phyloP scores from a whole-genome alignment of 2,797 vertebrate genomes.

The Sebastes umbrosus region DNA sequence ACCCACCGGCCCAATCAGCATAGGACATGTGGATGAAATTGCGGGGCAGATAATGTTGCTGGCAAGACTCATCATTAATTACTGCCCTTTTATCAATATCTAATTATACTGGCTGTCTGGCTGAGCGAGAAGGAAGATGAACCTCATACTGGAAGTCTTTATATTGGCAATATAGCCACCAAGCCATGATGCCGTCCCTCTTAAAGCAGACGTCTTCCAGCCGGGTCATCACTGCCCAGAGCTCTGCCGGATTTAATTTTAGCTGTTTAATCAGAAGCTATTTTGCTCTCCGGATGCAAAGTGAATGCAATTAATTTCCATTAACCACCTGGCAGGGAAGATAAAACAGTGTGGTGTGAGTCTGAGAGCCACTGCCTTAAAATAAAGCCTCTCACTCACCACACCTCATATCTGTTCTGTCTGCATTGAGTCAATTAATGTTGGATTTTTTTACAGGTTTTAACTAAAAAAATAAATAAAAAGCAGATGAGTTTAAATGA shows the following conservation, averaged over 20 bases:
- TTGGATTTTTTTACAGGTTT: neutral
- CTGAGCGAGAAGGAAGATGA: conserved; percentile 60
- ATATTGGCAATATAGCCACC: conserved; percentile 55
- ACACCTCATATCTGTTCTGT: neutral
- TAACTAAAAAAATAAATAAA: neutral
- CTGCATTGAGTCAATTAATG: neutral
- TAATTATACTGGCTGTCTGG: conserved; percentile 80
- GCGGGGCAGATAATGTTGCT: conserved; percentile 67
- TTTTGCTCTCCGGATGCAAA: conserved; percentile 53
- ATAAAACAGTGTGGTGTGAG: conserved; percentile 49
- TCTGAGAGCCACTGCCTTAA: conserved; percentile 1
- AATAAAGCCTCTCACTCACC: conserved; percentile 7
- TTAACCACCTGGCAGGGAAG: conserved; percentile 61
- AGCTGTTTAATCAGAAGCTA: conserved; percentile 65
- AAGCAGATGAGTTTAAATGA: neutral
- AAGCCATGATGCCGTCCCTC: conserved; percentile 17
- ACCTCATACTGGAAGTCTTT: conserved; percentile 65
- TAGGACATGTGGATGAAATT: conserved; percentile 59
- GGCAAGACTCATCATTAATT: conserved; percentile 80
- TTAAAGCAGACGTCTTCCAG: conserved; percentile 37
- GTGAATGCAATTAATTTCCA: conserved; percentile 66
- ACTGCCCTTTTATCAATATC: conserved; percentile 82
- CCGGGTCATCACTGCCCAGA: conserved; percentile 41
- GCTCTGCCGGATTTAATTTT: conserved; percentile 52
- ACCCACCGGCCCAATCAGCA: conserved; percentile 65